Percentiles rank a stretch among this genome's conserved stretches.
Evolutionary conservation across 2,797 vertebrate species (phyloP).

Genomic region (Pseudochaenichthys georgianus): DNA sequence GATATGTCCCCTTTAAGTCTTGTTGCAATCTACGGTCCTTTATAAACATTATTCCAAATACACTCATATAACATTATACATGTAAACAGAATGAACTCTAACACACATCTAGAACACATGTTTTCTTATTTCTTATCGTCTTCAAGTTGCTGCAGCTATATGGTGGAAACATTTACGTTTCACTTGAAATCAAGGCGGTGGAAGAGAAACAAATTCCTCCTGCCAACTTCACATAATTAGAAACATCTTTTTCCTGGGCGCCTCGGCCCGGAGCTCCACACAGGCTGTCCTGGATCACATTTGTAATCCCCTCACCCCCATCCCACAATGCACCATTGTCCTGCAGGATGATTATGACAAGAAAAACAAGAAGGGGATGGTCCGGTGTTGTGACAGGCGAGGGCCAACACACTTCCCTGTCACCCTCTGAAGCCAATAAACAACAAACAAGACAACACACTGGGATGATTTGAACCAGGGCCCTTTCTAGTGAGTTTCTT

Average conservation of each 20-base stretch:
- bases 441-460: constrained; percentile 55
- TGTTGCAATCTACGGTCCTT: neutral
- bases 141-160: constrained; percentile 8
- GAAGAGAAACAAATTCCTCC: constrained; percentile 15
- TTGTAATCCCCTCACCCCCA: neutral
- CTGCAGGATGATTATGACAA: constrained; percentile 54
- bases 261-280: constrained; percentile 9
- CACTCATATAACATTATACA: neutral
- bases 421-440: constrained; percentile 38
- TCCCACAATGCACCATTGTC: constrained; percentile 7
- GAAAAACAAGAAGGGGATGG: constrained; percentile 16
- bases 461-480: constrained; percentile 47
- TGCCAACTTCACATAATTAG: constrained; percentile 56
- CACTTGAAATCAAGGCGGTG: constrained; percentile 31
- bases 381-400: constrained; percentile 37
- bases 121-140: constrained; percentile 19
- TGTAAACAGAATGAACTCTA: neutral
- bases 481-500: constrained; percentile 43
- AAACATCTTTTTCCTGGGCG: constrained; percentile 41
- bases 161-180: constrained; percentile 15
- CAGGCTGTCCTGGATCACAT: constrained; percentile 13
- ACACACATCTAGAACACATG: neutral
- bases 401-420: constrained; percentile 27
- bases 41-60: neutral
- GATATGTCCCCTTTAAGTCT: neutral